Conservation (phyloP, 2,113 vertebrate genomes). For the Cariama cristata region DNA sequence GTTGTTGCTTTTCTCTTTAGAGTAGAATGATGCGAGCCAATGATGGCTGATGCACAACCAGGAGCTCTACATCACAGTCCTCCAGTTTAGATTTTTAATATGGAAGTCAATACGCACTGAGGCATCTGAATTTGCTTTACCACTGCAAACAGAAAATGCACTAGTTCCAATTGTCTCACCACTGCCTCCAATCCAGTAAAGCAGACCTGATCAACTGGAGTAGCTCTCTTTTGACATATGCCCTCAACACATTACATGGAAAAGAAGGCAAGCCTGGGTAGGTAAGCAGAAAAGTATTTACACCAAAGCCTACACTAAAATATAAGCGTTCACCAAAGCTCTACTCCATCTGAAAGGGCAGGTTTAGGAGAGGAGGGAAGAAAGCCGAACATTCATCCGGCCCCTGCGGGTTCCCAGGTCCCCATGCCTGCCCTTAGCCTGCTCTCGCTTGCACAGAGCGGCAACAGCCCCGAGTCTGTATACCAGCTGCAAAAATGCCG, state of each 20-base stretch:
- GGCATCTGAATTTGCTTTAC: not conserved
- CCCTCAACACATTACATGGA: fast-evolving
- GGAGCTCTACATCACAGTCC: not conserved
- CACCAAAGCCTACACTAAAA: not conserved
- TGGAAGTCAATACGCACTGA: not conserved
- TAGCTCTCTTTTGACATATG: fast-evolving
- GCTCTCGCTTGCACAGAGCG: fast-evolving
- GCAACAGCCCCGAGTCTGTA: not conserved
- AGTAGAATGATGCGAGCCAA: not conserved
- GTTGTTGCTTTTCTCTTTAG: not conserved
- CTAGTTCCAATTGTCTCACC: not conserved
- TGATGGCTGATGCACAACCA: not conserved
- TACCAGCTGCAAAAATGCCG: not conserved
- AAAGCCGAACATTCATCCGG: fast-evolving
- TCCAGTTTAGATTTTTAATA: not conserved
- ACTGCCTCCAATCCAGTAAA: not conserved
- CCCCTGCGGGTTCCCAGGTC: not conserved
- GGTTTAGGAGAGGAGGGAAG: not conserved
- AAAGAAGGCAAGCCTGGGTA: not conserved
- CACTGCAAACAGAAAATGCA: fast-evolving
- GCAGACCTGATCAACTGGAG: not conserved
- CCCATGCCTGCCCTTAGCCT: not conserved
- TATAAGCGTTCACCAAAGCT: fast-evolving
- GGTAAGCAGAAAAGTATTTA: not conserved
- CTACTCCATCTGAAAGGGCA: fast-evolving